A percentile compares a stretch with the other conserved stretches of the same genome.
phyloP scores from a whole-genome alignment of 1,140 invertebrate genomes.

The Acromyrmex charruanus region DNA sequence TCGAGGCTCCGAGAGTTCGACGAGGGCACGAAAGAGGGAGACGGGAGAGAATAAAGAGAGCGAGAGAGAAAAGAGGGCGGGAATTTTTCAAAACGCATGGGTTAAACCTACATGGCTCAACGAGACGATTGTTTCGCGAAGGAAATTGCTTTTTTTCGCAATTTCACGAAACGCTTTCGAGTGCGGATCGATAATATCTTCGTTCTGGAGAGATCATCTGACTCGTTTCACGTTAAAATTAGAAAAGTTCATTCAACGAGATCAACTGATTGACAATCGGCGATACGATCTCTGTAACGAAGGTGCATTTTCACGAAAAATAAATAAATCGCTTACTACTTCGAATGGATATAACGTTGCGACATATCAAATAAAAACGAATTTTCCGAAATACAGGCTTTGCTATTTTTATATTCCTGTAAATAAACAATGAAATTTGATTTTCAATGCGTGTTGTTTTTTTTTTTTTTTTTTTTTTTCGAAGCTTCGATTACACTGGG shows the following conservation, averaged over 20 bases:
- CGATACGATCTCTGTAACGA: neutral
- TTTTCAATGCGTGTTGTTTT: conserved; percentile 36
- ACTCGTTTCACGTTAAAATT: conserved; percentile 14
- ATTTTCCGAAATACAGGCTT: conserved; percentile 36
- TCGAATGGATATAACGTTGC: neutral
- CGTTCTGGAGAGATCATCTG: conserved; percentile 21
- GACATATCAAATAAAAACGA: conserved; percentile 33
- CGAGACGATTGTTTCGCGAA: conserved; percentile 56
- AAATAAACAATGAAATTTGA: conserved; percentile 55
- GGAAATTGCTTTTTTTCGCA: conserved; percentile 62
- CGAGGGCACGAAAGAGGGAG: neutral
- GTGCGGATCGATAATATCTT: conserved; percentile 37
- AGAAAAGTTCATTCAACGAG: conserved; percentile 33
- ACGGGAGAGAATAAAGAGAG: neutral
- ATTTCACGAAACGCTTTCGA: conserved; percentile 28
- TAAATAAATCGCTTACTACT: conserved; percentile 54
- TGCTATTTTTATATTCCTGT: conserved; percentile 29
- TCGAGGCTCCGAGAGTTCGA: conserved; percentile 43
- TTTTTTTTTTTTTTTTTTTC: conserved; percentile 20
- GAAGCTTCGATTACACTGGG: conserved; percentile 21
- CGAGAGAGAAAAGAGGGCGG: neutral
- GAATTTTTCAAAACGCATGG: conserved; percentile 46
- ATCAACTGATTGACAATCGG: conserved; percentile 37
- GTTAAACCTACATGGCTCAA: conserved; percentile 58
- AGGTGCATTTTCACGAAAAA: conserved; percentile 32